These are phyloP conservation scores for Colossoma macropomum DNA, from an alignment of 2,113 vertebrate species.

Conservation along the genomic window DNA sequence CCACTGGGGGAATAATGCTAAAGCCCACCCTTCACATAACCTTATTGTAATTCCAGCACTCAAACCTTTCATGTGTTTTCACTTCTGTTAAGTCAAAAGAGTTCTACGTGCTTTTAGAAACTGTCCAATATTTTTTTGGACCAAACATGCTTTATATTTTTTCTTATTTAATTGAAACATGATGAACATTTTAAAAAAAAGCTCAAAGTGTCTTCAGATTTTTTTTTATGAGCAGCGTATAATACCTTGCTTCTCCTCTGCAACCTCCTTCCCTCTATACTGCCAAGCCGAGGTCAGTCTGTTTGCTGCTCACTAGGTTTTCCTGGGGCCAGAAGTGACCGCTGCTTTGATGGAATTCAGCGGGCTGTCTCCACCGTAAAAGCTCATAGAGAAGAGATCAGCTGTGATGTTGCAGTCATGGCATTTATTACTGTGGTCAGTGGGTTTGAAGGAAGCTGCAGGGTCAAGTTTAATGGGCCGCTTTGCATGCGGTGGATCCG, in stretches of 20 bases:
- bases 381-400: slow-evolving; percentile 48
- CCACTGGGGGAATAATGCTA: too few species aligned
- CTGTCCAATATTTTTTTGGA: too few species aligned
- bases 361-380: slow-evolving; percentile 40
- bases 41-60: too few species aligned
- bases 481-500: slow-evolving; percentile 50
- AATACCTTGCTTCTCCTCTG: slow-evolving; percentile 51
- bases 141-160: too few species aligned
- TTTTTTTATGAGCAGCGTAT: not conserved
- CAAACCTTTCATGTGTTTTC: too few species aligned
- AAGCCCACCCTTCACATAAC: too few species aligned
- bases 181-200: too few species aligned
- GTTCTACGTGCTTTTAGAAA: too few species aligned
- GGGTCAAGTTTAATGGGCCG: slow-evolving; percentile 46
- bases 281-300: slow-evolving; percentile 54
- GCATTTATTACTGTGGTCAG: slow-evolving; percentile 59
- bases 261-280: slow-evolving; percentile 50
- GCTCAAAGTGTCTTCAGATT: too few species aligned
- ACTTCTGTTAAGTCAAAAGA: too few species aligned
- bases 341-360: slow-evolving; percentile 26
- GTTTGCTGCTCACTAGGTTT: slow-evolving; percentile 27
- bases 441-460: slow-evolving; percentile 4
- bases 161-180: too few species aligned
- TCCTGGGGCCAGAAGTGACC: slow-evolving; percentile 31
- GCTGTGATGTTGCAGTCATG: slow-evolving; percentile 42